Base-by-base conservation (phyloP, 2,797 vertebrate genomes). In the Anolis apletophallus region DNA sequence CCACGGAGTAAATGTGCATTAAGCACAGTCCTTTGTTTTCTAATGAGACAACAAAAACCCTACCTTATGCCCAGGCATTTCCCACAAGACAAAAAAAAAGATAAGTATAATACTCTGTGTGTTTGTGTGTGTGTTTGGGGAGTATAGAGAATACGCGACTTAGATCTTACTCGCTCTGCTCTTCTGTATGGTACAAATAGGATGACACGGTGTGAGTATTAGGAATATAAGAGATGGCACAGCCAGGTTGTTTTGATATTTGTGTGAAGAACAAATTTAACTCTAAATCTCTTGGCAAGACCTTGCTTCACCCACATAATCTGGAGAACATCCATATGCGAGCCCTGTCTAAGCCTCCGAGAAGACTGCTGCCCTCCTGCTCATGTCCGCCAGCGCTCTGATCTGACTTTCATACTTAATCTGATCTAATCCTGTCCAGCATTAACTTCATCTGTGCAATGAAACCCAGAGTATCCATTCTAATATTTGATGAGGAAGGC, bases 361-460 rank as follows among this genome's bases (percentile, higher is more conserved):
- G 96, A 96, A 96, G 95, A 94, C 95, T 86, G 89, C 89, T 95
- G 94, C 94, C 94, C 95, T 96, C 92, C 94, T 95, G 94, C 94
- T 95, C 93, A 91, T 95, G 94, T 93, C 93, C 94, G 54, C 89
- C 95, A 95, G 96, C 94, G 94, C 94, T 96, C 97, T 96, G 97
- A 96, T 96, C 96, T 95, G 96, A 97, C 96, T 97, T 97, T 95
- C 92, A 93, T 95, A 96, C 95, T 97, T 97, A 97, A 97, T 97
- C 97, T 97, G 96, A 96, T 95, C 96, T 97, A 97, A 98, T 97
- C 97, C 96, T 90, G 94, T 91, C 94, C 92, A 87, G 96, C 95
- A 96, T 97, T 97, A 97, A 97, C 96, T 96, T 97, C 96, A 97
- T 97, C 96, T 96, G 94, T 96, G 95, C 96, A 95, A 96, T 96